Base-by-base conservation (phyloP, 2,797 vertebrate genomes). In the Scarus forsteni region DNA sequence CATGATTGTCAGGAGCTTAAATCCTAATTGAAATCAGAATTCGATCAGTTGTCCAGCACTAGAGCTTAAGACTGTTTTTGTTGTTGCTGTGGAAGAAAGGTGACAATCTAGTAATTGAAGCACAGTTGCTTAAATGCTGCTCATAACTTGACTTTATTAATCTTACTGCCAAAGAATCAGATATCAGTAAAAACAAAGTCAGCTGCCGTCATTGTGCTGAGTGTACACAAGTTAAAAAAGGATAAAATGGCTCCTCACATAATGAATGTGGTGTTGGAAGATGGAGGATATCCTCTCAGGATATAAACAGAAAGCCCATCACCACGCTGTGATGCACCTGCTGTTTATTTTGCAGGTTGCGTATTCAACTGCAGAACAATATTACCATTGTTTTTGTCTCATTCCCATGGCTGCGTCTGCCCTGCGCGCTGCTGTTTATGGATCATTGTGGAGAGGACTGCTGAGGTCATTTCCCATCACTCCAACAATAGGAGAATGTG, bases 401-500 rank as follows among this genome's bases (percentile, higher is more conserved):
- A 57, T 90, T 90, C 88, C 83, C 88, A 89, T 85, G 77, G 75
- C 58, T 3, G 42, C 58, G 70, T 73, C 60, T 56, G 40, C 62
- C 66, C 60, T 52, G 73, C 13, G 40, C 39, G 73, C 50, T 62
- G 70, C 81, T 82, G 82, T 87, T 86, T 88, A 78, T 84, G 76
- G 73, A 68, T 77, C 36, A 80, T 79, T 87, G 82, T 86, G 68
- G 49, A 57, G 39, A 58, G 53, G 55, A 53, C 40, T 35, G 50
- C 8, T 93, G 88, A 92, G 88, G 81, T 92, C 75, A 91, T 88
- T 92, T 93, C 89, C 89, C 83, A 83, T 54, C 39, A 44, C 67
- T 42, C 45, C 38, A 82, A 92, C 91, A 92, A 93, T 83, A 75
- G 85, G 77, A 80, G 68, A 85, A 88, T 89, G 73, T 53, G 74